phyloP scores from a whole-genome alignment of 2,113 vertebrate genomes.

The Oreamnos americanus region DNA sequence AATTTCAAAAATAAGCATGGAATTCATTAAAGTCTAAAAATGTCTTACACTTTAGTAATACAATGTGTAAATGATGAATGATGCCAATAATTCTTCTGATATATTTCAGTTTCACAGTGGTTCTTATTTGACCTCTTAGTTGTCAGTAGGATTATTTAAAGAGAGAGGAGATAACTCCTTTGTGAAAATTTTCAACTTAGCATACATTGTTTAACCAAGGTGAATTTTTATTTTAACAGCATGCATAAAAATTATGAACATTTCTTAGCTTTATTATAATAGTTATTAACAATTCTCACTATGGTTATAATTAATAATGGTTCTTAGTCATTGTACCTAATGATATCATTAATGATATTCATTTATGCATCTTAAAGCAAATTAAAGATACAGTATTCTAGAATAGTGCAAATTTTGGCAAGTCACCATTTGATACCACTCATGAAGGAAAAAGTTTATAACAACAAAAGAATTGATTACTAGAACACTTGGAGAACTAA shows the following conservation, averaged over 20 bases:
- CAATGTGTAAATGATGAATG: neutral
- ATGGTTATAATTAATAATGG: neutral
- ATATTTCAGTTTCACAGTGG: neutral
- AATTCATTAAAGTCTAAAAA: constrained; percentile 14
- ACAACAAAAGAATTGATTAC: neutral
- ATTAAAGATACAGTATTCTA: neutral
- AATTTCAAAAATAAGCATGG: neutral
- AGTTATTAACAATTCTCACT: neutral
- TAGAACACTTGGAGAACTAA: neutral
- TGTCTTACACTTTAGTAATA: neutral
- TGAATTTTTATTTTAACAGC: neutral
- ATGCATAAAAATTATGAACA: neutral
- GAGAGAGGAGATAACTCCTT: neutral
- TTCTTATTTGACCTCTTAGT: neutral
- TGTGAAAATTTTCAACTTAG: neutral
- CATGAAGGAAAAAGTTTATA: neutral
- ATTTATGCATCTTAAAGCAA: neutral
- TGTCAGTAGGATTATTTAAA: neutral
- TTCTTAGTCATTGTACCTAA: neutral
- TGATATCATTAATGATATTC: neutral
- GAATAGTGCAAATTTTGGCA: neutral
- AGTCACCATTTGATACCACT: neutral
- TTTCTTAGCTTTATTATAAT: neutral
- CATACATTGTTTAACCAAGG: neutral
- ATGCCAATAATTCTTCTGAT: too few relatives aligned